Evolutionary conservation across 2,888 invertebrate genomes (phyloP).

Genomic region (Altica lythri): DNA sequence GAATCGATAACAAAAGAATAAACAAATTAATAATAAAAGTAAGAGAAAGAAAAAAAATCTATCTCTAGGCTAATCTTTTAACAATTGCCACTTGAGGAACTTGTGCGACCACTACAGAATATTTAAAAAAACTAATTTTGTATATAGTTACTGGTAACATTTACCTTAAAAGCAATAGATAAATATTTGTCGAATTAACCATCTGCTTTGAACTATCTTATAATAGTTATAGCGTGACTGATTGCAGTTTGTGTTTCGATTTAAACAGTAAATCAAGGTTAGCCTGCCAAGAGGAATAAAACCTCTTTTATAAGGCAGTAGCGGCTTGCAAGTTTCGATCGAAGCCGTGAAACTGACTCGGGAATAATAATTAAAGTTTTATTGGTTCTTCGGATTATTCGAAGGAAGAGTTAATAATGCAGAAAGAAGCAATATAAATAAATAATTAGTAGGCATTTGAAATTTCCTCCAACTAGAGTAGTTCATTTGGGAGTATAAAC

Average conservation of each 20-base stretch:
- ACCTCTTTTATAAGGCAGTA: conserved; percentile 9
- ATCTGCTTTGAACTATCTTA: too few relatives aligned
- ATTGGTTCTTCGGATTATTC: conserved; percentile 27
- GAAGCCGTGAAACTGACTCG: conserved; percentile 13
- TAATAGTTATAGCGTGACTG: conserved; percentile 23
- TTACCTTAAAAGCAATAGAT: too few relatives aligned
- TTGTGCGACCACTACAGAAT: too few relatives aligned
- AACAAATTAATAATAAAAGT: too few relatives aligned
- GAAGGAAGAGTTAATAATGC: conserved; percentile 31
- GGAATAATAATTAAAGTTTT: conserved; percentile 31
- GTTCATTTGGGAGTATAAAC: too few relatives aligned
- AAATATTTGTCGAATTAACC: too few relatives aligned
- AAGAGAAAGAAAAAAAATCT: too few relatives aligned
- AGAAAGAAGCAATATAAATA: conserved; percentile 31
- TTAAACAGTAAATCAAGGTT: conserved; percentile 24
- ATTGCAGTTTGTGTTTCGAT: conserved; percentile 11
- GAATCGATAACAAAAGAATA: too few relatives aligned
- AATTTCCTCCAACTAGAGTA: conserved; percentile 24
- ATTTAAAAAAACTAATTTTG: too few relatives aligned
- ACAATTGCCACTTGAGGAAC: too few relatives aligned
- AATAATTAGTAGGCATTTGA: conserved; percentile 27
- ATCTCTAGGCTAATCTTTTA: too few relatives aligned
- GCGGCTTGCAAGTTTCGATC: conserved; percentile 22
- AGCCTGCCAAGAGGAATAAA: conserved; percentile 23
- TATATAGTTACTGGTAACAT: too few relatives aligned